phyloP scores from a whole-genome alignment of 2,113 vertebrate species.

The Perca flavescens region DNA sequence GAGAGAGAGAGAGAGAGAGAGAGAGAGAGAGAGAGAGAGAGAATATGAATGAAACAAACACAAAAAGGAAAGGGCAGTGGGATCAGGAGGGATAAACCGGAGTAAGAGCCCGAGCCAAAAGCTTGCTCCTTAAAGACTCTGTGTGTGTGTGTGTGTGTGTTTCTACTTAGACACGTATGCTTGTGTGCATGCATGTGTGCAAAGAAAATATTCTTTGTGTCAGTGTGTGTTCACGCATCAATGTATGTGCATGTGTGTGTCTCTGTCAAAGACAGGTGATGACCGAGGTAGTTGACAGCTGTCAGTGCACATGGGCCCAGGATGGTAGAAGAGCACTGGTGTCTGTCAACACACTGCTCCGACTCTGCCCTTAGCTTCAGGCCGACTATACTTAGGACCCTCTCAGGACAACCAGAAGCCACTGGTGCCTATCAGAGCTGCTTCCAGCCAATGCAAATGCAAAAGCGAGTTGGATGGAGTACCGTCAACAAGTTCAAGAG shows the following conservation, averaged over 20 bases:
- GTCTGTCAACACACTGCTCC: slow-evolving; percentile 67
- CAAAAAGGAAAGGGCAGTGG: slow-evolving; percentile 30
- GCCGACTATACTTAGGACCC: slow-evolving; percentile 32
- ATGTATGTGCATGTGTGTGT: slow-evolving; percentile 39
- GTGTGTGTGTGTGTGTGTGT: slow-evolving; percentile 32
- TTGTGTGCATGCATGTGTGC: slow-evolving; percentile 11
- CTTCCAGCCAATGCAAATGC: slow-evolving; percentile 39
- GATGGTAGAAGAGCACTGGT: slow-evolving; percentile 53
- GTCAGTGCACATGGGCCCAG: slow-evolving; percentile 64
- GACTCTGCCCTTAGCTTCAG: slow-evolving; percentile 52
- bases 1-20: not conserved
- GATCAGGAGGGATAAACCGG: slow-evolving; percentile 24
- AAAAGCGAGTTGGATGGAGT: slow-evolving; percentile 8
- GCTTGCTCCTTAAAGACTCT: slow-evolving; percentile 33
- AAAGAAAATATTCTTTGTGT: slow-evolving; percentile 13
- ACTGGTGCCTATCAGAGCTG: slow-evolving; percentile 29
- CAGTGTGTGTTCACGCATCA: slow-evolving; percentile 36
- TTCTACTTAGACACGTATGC: slow-evolving; percentile 9
- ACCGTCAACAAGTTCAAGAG: slow-evolving; percentile 24
- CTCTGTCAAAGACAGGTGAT: slow-evolving; percentile 67
- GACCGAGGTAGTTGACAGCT: slow-evolving; percentile 78
- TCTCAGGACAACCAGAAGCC: slow-evolving; percentile 44
- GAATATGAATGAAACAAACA: slow-evolving; percentile 45
- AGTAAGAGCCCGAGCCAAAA: slow-evolving; percentile 23
- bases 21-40: slow-evolving; percentile 10